Evolutionary conservation across 2,113 vertebrate species (phyloP).

Genomic region (Macroglossus sobrinus): DNA sequence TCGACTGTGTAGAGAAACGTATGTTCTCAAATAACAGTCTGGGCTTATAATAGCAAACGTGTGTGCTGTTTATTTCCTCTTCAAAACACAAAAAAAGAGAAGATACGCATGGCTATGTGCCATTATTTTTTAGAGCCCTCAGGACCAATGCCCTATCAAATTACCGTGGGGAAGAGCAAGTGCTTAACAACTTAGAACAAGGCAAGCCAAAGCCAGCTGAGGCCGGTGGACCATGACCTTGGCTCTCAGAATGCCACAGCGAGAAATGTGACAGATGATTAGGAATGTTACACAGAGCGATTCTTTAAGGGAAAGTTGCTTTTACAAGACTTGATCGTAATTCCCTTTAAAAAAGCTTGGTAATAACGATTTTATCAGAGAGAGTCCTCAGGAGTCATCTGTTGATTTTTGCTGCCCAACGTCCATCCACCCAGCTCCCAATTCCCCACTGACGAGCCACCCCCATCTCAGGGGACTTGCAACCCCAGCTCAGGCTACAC

Average conservation of each 20-base stretch:
- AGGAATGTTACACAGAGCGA: not conserved
- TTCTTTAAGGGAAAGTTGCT: not conserved
- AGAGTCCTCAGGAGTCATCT: not conserved
- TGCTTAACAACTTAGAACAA: not conserved
- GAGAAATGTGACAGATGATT: not conserved
- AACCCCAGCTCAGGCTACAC: not conserved
- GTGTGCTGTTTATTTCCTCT: not conserved
- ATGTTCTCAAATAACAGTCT: not conserved
- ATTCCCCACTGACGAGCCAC: too few species aligned
- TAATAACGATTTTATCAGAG: not conserved
- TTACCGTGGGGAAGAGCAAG: not conserved
- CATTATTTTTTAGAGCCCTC: not conserved
- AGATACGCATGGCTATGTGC: accelerated
- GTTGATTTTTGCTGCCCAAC: not conserved
- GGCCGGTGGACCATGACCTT: not conserved
- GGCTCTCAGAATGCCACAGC: not conserved
- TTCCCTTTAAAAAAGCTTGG: not conserved
- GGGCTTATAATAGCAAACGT: not conserved
- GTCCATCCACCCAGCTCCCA: not conserved
- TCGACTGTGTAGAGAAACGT: not conserved
- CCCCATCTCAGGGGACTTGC: not conserved
- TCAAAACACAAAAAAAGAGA: not conserved
- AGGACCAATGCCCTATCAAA: not conserved
- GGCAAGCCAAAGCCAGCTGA: not conserved
- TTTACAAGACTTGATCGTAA: not conserved